A percentile compares a stretch with the other conserved stretches of the same genome.
Evolutionary conservation across 2,888 invertebrate species (phyloP).

Genomic region (Tribolium freemani): DNA sequence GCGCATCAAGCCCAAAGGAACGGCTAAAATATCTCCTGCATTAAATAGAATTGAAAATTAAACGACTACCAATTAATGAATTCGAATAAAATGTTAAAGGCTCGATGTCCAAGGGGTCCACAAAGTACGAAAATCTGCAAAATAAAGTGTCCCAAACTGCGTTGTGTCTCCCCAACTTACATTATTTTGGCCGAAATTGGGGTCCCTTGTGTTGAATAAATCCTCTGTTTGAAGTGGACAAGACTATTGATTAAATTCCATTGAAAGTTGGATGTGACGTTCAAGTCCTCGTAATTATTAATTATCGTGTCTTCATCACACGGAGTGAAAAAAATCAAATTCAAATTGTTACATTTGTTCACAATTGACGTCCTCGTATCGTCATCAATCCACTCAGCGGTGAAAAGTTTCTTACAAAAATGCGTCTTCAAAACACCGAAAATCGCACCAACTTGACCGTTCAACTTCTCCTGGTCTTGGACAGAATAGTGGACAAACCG

Average conservation of each 20-base stretch:
- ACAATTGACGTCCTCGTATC: slow-evolving; percentile 32
- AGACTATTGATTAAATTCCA: slow-evolving; percentile 23
- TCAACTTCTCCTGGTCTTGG: background rate
- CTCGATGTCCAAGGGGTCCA: slow-evolving; percentile 19
- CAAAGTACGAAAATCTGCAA: slow-evolving; percentile 39
- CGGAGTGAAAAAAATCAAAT: slow-evolving; percentile 36
- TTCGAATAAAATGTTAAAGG: slow-evolving; percentile 29
- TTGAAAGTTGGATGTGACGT: slow-evolving; percentile 16
- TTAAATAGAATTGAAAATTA: background rate
- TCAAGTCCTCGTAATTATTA: background rate
- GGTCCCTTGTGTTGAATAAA: slow-evolving; percentile 7
- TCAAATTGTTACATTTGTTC: slow-evolving; percentile 44
- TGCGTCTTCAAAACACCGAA: slow-evolving; percentile 45
- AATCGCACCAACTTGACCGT: slow-evolving; percentile 14
- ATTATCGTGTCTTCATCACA: background rate
- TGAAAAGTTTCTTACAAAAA: slow-evolving; percentile 34
- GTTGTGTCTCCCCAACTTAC: background rate
- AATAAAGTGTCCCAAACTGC: background rate
- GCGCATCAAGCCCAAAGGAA: slow-evolving; percentile 37
- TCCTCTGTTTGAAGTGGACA: slow-evolving; percentile 1
- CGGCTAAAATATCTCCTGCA: slow-evolving; percentile 35
- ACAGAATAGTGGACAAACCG: background rate
- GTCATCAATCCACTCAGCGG: slow-evolving; percentile 47
- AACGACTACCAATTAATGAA: slow-evolving; percentile 19
- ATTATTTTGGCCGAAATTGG: slow-evolving; percentile 18